These are phyloP conservation scores for Sisyra nigra DNA, from an alignment of 2,888 invertebrate species.

Conservation along the genomic window DNA sequence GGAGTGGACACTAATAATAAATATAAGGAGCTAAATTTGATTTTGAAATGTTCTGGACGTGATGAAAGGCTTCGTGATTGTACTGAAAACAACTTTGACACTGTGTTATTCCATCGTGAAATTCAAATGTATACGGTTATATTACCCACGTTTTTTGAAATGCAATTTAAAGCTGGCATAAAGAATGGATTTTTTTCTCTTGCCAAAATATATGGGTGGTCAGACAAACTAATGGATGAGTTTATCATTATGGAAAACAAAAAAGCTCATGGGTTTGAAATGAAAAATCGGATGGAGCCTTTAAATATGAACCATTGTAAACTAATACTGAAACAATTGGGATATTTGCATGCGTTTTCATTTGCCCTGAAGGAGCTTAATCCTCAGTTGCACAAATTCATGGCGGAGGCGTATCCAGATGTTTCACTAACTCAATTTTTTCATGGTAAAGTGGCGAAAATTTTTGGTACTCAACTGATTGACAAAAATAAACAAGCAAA, in stretches of 20 bases:
- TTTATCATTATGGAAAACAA: slow-evolving; percentile 5
- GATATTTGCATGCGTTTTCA: slow-evolving; percentile 1
- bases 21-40: slow-evolving; percentile 7
- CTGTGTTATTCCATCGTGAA: slow-evolving; percentile 3
- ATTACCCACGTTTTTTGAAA: slow-evolving; percentile 10
- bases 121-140: slow-evolving; percentile 9
- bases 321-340: slow-evolving; percentile 1
- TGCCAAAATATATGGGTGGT: not conserved
- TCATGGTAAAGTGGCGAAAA: too few species aligned
- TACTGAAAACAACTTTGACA: not conserved
- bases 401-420: not conserved
- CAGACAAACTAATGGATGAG: not conserved
- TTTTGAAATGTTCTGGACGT: slow-evolving; percentile 6
- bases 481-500: too few species aligned
- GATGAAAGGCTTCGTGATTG: slow-evolving; percentile 1
- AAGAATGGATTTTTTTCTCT: not conserved
- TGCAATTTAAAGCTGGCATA: slow-evolving; percentile 9
- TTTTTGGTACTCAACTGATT: too few species aligned
- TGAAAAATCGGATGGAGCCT: not conserved
- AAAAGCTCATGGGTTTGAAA: slow-evolving; percentile 3
- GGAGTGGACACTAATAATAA: slow-evolving; percentile 8
- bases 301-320: slow-evolving; percentile 6
- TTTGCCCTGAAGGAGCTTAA: slow-evolving; percentile 3
- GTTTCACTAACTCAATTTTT: too few species aligned
- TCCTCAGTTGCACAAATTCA: not conserved